Conservation (phyloP, 37 sponge, comb jelly and placozoan species). For the Beroe forskalii region DNA sequence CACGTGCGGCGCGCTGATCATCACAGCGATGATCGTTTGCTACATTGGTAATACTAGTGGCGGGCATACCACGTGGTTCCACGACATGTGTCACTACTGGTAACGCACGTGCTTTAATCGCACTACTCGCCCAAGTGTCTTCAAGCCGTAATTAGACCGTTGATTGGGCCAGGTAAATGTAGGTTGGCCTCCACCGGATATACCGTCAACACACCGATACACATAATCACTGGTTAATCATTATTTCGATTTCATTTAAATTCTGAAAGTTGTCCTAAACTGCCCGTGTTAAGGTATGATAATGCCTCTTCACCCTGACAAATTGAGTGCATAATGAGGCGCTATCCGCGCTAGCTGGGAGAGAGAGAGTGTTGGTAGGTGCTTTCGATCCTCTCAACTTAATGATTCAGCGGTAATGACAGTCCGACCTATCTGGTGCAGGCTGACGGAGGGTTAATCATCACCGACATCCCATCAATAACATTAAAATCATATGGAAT, state of each 20-base stretch:
- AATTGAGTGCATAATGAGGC: constrained; percentile 23
- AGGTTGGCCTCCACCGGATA: too few species aligned
- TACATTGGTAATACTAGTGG: constrained; percentile 35
- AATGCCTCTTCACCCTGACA: neutral
- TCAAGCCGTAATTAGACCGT: neutral
- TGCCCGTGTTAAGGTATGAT: neutral
- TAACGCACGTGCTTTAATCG: constrained; percentile 27
- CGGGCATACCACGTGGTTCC: constrained; percentile 27
- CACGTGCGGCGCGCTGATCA: too few species aligned
- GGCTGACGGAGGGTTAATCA: too few species aligned
- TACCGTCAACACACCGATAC: too few species aligned
- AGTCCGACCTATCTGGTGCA: too few species aligned
- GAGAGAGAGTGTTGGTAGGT: neutral
- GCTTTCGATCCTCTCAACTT: constrained; percentile 5
- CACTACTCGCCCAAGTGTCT: constrained; percentile 4
- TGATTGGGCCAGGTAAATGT: constrained; percentile 17
- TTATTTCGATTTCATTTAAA: constrained; percentile 31
- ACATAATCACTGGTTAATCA: constrained; percentile 6
- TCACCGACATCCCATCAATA: too few species aligned
- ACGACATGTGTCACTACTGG: neutral
- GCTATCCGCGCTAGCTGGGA: too few species aligned
- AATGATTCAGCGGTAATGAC: constrained; percentile 17
- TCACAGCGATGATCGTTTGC: neutral
- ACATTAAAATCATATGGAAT: neutral
- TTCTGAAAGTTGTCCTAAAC: constrained; percentile 6